Evolutionary conservation across 2,888 invertebrate genomes (phyloP).

Genomic region (Epistrophella euchroma): DNA sequence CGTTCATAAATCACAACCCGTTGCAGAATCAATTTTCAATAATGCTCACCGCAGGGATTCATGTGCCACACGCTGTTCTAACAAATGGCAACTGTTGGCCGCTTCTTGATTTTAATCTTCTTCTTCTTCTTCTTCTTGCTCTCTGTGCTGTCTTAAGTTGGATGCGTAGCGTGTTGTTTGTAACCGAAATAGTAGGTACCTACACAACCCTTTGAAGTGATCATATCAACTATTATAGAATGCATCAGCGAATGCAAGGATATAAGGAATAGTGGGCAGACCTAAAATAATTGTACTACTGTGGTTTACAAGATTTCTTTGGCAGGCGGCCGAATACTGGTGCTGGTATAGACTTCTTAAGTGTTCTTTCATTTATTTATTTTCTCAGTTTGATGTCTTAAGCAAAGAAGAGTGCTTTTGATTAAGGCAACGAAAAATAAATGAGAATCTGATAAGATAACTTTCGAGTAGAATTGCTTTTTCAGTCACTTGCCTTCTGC

Average conservation of each 20-base stretch:
- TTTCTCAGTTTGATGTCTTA: constrained; percentile 41
- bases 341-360: background rate
- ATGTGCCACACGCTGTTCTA: constrained; percentile 78
- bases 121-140: constrained; percentile 42
- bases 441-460: background rate
- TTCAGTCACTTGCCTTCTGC: background rate
- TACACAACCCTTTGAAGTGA: constrained; percentile 20
- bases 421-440: background rate
- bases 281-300: constrained; percentile 61
- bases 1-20: constrained; percentile 76
- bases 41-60: constrained; percentile 77
- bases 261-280: constrained; percentile 30
- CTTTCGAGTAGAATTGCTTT: background rate
- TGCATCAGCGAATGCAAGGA: constrained; percentile 7
- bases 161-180: constrained; percentile 23
- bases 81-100: constrained; percentile 77
- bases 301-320: constrained; percentile 64
- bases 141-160: constrained; percentile 45
- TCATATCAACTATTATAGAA: constrained; percentile 24
- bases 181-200: constrained; percentile 42
- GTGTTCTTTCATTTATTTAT: constrained; percentile 16
- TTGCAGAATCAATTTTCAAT: constrained; percentile 78
- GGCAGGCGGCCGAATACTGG: constrained; percentile 47
- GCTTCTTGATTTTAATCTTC: constrained; percentile 78
- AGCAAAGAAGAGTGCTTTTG: background rate